A percentile compares a stretch with the other conserved stretches of the same genome.
Conservation (phyloP, 1,140 invertebrate species). For the Apis mellifera region Amel_HAv3.1 CM009939.2:6183501-6184000, state of each 20-base stretch:
- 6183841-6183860: slow-evolving; percentile 41
- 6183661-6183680: slow-evolving; percentile 51
- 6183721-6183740: slow-evolving; percentile 74
- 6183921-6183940: slow-evolving; percentile 33
- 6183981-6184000: slow-evolving; percentile 67
- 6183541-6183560: not conserved
- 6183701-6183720: slow-evolving; percentile 65
- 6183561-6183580: not conserved
- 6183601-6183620: not conserved
- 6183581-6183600: not conserved
- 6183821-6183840: slow-evolving; percentile 71
- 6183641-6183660: slow-evolving; percentile 57
- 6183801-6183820: slow-evolving; percentile 71
- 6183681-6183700: slow-evolving; percentile 60
- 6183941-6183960: slow-evolving; percentile 46
- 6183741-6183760: slow-evolving; percentile 69
- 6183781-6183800: slow-evolving; percentile 56
- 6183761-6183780: slow-evolving; percentile 60
- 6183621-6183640: slow-evolving; percentile 20
- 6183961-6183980: slow-evolving; percentile 55
- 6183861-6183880: slow-evolving; percentile 38
- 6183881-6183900: slow-evolving; percentile 54
- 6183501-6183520: not conserved
- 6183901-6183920: slow-evolving; percentile 20
- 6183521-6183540: too few relatives aligned